Percentiles rank a stretch among this genome's conserved stretches.
These are phyloP conservation scores for Melospiza melodia DNA, from an alignment of 2,113 vertebrate species.

Conservation along the genomic window DNA sequence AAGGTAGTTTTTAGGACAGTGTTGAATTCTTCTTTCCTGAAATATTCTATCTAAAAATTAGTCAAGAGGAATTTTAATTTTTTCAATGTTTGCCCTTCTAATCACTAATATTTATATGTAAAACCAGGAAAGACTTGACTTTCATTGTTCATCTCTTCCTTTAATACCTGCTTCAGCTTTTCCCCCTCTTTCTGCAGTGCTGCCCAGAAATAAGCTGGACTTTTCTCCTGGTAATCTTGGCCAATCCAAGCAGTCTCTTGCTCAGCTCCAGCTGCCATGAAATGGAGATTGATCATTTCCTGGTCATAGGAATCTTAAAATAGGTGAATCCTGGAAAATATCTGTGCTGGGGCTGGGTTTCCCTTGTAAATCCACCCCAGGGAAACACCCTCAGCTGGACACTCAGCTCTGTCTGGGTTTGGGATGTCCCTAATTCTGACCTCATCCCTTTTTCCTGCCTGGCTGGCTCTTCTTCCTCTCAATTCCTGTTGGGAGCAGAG, in stretches of 20 bases:
- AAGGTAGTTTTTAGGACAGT: background rate
- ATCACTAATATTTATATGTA: background rate
- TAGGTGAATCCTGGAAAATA: background rate
- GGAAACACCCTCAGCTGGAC: background rate
- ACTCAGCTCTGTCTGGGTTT: background rate
- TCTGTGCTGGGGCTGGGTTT: background rate
- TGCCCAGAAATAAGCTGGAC: background rate
- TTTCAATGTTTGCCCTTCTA: background rate
- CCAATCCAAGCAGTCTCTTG: background rate
- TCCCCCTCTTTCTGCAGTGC: background rate
- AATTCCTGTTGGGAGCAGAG: background rate
- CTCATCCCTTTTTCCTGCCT: background rate
- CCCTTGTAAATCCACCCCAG: background rate
- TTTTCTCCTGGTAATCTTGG: background rate
- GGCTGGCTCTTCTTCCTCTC: background rate
- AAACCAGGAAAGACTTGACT: background rate
- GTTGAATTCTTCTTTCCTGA: background rate
- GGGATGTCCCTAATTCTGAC: background rate
- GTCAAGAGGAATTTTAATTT: background rate
- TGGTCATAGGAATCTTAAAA: background rate
- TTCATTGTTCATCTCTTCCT: background rate
- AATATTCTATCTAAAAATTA: background rate
- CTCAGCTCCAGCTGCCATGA: background rate
- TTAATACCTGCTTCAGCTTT: background rate
- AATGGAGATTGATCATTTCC: background rate